Base-by-base conservation (phyloP, 2,113 vertebrate species). In the Mobula hypostoma region DNA sequence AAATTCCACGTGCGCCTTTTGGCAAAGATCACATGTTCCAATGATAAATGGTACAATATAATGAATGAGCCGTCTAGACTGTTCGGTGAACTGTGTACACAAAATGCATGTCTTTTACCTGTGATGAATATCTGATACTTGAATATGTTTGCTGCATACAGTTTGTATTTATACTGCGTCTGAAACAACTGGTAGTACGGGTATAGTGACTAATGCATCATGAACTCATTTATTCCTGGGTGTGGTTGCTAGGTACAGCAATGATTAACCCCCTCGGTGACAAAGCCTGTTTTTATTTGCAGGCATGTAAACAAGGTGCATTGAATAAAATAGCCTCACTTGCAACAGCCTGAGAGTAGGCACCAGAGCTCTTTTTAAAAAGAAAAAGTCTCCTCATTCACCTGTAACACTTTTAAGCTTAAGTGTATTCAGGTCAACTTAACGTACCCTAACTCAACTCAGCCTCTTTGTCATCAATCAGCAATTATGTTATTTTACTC, bases 11-110 rank as follows among this genome's bases (percentile, higher is more conserved):
- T 92, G 87, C 14, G 8, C 88, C 63, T 63, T 27, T 87, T 87
- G 58, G 61, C 85, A 61, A 87, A 32, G 15, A 40, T 40, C 36
- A 27, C 32, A 48, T 24, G 32, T 92, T 36, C 32, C 8, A 68
- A 48, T 32, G 36, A 24, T 32, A 91, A 91, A 91, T n/a, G 32
- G 68, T 91, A n/a, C 66, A 91, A 19, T 88, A 2, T 17, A n/a
- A n/a, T 91, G 66, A 92, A 70, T 92, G 68, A 72, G 17, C 66
- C 24, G 90, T 92, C 90, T 92, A 72, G 90, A 72, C 68, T 92
- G 90, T 70, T 68, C 15, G 7, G 29, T 68, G 61, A 91, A 91
- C 66, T 19, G 61, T 66, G 87, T 91, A 66, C n/a, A 36, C 14
- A 27, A n/a, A 68, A 24, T 68, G n/a, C 29, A 14, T 17, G 24